These are phyloP conservation scores for Bufotes viridis DNA, from an alignment of 2,797 vertebrate species.

Conservation along the genomic window DNA sequence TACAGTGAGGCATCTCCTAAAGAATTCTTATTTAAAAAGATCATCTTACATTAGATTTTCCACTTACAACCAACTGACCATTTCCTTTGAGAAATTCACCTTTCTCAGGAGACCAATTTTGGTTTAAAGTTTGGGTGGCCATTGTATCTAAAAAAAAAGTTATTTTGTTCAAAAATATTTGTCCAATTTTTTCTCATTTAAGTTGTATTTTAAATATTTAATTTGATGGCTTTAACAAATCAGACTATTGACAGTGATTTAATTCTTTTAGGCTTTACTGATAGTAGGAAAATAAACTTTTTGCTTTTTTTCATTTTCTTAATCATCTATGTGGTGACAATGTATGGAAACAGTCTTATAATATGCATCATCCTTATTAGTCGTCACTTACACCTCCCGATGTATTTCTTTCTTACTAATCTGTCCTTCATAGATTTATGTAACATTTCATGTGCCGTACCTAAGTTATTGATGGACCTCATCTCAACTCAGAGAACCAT, in stretches of 20 bases:
- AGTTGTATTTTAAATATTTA: background rate
- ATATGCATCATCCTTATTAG: background rate
- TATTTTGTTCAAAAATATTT: background rate
- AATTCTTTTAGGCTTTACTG: slow-evolving; percentile 33
- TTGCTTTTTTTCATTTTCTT: slow-evolving; percentile 6
- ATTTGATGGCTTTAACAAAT: background rate
- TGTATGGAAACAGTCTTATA: slow-evolving; percentile 18
- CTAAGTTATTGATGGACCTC: slow-evolving; percentile 10
- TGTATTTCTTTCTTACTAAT: slow-evolving; percentile 45
- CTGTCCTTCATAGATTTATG: slow-evolving; percentile 41
- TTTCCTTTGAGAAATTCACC: too few species aligned
- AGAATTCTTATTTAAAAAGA: too few species aligned
- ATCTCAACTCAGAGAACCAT: slow-evolving; percentile 6
- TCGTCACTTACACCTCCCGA: slow-evolving; percentile 5
- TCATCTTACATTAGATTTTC: too few species aligned
- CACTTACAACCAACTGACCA: too few species aligned
- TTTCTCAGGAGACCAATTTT: too few species aligned
- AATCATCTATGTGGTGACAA: background rate
- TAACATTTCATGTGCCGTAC: background rate
- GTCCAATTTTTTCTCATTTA: too few species aligned
- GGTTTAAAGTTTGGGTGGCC: too few species aligned
- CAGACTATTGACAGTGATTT: background rate
- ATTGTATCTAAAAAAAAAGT: background rate
- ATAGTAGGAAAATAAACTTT: background rate
- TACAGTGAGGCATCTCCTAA: too few species aligned